phyloP scores from a whole-genome alignment of 2,888 invertebrate genomes.

The Drosophila austrosaltans region DNA sequence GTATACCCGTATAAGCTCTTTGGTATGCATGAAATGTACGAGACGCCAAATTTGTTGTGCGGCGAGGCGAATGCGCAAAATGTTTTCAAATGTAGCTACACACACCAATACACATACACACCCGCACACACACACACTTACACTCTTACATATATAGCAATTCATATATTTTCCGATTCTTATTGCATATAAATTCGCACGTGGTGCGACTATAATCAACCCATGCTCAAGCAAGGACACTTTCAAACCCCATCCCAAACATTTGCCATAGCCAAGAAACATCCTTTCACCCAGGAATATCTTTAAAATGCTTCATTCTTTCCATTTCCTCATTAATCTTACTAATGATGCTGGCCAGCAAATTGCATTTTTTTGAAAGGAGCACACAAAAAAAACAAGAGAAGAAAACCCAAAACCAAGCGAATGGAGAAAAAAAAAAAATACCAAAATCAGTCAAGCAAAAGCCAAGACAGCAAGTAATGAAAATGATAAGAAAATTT shows the following conservation, averaged over 20 bases:
- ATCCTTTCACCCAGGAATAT: slow-evolving; percentile 37
- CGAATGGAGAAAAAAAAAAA: slow-evolving; percentile 39
- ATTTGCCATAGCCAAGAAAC: slow-evolving; percentile 23
- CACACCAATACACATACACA: slow-evolving; percentile 38
- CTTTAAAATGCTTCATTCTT: slow-evolving; percentile 61
- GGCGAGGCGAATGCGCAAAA: slow-evolving; percentile 76
- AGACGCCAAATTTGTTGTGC: slow-evolving; percentile 80
- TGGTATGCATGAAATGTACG: slow-evolving; percentile 80
- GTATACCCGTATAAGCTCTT: slow-evolving; percentile 55
- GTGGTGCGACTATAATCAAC: slow-evolving; percentile 80
- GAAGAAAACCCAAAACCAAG: slow-evolving; percentile 8
- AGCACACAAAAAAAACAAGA: slow-evolving; percentile 11
- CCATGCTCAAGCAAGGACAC: slow-evolving; percentile 61
- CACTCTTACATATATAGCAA: slow-evolving; percentile 37
- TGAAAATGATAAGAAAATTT: slow-evolving; percentile 80
- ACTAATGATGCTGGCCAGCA: slow-evolving; percentile 77
- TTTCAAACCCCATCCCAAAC: slow-evolving; percentile 41
- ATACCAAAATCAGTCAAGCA: slow-evolving; percentile 76
- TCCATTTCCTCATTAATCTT: slow-evolving; percentile 73
- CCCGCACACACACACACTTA: not conserved
- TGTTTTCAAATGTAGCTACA: slow-evolving; percentile 35
- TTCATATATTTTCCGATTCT: slow-evolving; percentile 76
- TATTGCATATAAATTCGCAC: slow-evolving; percentile 80
- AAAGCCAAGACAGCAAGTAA: slow-evolving; percentile 73
- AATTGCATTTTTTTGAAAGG: slow-evolving; percentile 59